These are phyloP conservation scores for Oryzias melastigma DNA, from an alignment of 2,113 vertebrate species.

Conservation along the genomic window DNA sequence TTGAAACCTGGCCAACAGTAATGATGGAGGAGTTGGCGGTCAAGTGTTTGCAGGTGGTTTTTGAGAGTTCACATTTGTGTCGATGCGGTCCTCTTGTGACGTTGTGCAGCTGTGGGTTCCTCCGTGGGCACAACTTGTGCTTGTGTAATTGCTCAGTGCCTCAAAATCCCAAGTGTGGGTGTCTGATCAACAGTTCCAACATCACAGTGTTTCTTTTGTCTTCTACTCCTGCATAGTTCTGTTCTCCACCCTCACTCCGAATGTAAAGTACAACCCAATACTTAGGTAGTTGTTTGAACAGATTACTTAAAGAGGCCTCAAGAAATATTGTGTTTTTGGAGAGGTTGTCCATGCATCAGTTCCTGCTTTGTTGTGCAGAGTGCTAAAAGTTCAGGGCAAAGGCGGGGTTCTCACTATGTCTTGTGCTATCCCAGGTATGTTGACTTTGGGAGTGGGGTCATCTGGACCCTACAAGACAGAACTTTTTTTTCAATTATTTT, in stretches of 20 bases:
- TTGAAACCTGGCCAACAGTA: conserved; percentile 56
- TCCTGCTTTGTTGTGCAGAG: too few relatives aligned
- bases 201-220: not conserved
- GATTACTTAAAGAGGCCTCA: too few relatives aligned
- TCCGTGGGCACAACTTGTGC: conserved; percentile 6
- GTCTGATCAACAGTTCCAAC: not conserved
- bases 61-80: conserved; percentile 51
- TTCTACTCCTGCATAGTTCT: not conserved
- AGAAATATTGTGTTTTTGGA: too few relatives aligned
- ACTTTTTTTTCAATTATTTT: too few relatives aligned
- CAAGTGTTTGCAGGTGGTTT: conserved; percentile 70
- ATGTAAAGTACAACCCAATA: conserved; percentile 14
- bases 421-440: too few relatives aligned
- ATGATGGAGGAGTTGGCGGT: conserved; percentile 52
- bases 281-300: not conserved
- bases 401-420: too few relatives aligned
- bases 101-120: conserved; percentile 13
- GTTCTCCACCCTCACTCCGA: conserved; percentile 6
- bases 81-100: conserved; percentile 22
- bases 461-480: too few relatives aligned
- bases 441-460: too few relatives aligned
- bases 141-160: conserved; percentile 6
- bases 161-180: not conserved
- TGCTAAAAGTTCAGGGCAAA: too few relatives aligned
- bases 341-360: too few relatives aligned